Evolutionary conservation across 2,888 invertebrate species (phyloP).

Genomic region (Julus scanicus): DNA sequence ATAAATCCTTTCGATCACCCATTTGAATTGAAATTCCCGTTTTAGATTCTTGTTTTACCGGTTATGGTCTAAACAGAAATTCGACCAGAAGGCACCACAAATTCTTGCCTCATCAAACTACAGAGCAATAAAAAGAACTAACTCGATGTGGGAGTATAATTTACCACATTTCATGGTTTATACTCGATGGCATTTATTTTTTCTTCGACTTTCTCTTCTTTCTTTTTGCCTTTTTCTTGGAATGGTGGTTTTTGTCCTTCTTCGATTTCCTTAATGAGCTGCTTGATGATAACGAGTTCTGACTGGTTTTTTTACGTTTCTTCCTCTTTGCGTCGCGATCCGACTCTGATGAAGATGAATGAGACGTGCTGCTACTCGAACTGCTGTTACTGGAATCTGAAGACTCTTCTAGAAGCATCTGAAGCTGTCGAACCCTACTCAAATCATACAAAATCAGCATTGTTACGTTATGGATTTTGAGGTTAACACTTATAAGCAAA

Average conservation of each 20-base stretch:
- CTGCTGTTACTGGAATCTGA: constrained; percentile 51
- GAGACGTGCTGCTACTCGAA: constrained; percentile 11
- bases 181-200: neutral
- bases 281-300: constrained; percentile 41
- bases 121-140: neutral
- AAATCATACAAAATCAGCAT: constrained; percentile 37
- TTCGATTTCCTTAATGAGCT: constrained; percentile 21
- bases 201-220: constrained; percentile 49
- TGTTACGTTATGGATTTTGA: neutral
- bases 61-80: neutral
- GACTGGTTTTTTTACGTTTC: constrained; percentile 6
- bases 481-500: neutral
- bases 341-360: constrained; percentile 1
- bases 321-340: neutral
- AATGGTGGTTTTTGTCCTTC: constrained; percentile 45
- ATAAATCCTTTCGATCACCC: too few species aligned
- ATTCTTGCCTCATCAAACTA: neutral
- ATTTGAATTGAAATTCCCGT: too few species aligned
- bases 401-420: constrained; percentile 56
- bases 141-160: neutral
- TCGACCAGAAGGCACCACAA: neutral
- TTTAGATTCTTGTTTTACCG: too few species aligned
- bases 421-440: constrained; percentile 56
- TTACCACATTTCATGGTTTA: neutral
- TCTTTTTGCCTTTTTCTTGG: constrained; percentile 26